Conservation (phyloP, 2,888 invertebrate species). For the Volucella inflata region DNA sequence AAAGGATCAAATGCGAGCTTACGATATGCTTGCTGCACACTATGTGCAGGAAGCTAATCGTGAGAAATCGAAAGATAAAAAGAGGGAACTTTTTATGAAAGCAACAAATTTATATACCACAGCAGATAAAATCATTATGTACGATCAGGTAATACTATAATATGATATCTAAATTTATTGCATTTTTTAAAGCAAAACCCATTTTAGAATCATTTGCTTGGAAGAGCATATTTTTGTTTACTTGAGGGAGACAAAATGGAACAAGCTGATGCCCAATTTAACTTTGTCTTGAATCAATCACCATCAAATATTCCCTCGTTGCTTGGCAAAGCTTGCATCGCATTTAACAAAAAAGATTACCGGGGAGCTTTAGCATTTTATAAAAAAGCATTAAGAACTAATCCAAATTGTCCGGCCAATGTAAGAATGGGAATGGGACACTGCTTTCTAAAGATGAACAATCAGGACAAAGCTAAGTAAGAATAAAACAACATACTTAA, state of each 20-base stretch:
- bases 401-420: slow-evolving; percentile 98
- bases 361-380: slow-evolving; percentile 98
- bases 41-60: slow-evolving; percentile 98
- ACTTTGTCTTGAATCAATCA: slow-evolving; percentile 98
- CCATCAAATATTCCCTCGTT: slow-evolving; percentile 98
- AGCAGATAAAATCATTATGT: slow-evolving; percentile 99
- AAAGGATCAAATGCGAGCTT: slow-evolving; percentile 98
- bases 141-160: slow-evolving; percentile 89
- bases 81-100: slow-evolving; percentile 96
- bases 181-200: not conserved
- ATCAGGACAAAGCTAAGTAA: slow-evolving; percentile 96
- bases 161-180: slow-evolving; percentile 69
- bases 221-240: slow-evolving; percentile 98
- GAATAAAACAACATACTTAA: slow-evolving; percentile 5
- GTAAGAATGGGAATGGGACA: slow-evolving; percentile 99
- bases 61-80: slow-evolving; percentile 97
- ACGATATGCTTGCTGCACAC: slow-evolving; percentile 99
- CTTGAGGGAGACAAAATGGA: slow-evolving; percentile 99
- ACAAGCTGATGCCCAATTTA: slow-evolving; percentile 99
- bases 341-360: slow-evolving; percentile 98
- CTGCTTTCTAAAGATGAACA: slow-evolving; percentile 98
- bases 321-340: slow-evolving; percentile 99
- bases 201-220: slow-evolving; percentile 94
- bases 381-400: slow-evolving; percentile 97
- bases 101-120: slow-evolving; percentile 98